A percentile compares a stretch with the other conserved stretches of the same genome.
Conservation (phyloP, 2,888 invertebrate genomes). For the Gasteruption jaculator region DNA sequence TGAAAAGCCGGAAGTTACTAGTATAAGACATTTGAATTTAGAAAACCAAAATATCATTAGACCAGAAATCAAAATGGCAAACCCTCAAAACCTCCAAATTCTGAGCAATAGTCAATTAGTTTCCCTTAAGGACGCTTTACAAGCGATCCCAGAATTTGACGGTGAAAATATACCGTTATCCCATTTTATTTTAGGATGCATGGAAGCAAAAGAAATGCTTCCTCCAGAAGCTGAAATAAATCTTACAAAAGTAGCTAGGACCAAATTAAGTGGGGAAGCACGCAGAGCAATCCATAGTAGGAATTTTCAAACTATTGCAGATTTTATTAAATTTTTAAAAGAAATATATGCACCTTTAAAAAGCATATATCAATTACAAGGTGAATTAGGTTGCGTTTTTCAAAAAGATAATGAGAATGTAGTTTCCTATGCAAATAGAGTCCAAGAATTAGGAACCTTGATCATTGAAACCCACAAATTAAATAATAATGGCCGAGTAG, state of each 20-base stretch:
- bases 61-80: too few relatives aligned
- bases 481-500: not conserved
- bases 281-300: not conserved
- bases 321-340: constrained; percentile 4
- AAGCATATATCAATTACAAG: constrained; percentile 3
- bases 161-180: constrained; percentile 7
- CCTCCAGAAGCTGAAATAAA: not conserved
- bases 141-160: constrained; percentile 12
- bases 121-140: constrained; percentile 13
- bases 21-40: too few relatives aligned
- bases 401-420: constrained; percentile 7
- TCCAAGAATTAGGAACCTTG: not conserved
- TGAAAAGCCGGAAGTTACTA: too few relatives aligned
- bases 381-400: constrained; percentile 8
- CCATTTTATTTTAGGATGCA: constrained; percentile 2
- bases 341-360: constrained; percentile 7
- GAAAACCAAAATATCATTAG: too few relatives aligned
- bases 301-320: not conserved
- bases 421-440: constrained; percentile 2
- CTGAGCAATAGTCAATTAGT: constrained; percentile 13
- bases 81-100: too few relatives aligned
- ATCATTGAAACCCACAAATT: constrained; percentile 1
- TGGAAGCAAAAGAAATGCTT: not conserved
- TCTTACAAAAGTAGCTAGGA: not conserved
- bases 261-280: constrained; percentile 4